Percentiles rank a stretch among this genome's conserved stretches.
Conservation (phyloP, 2,113 vertebrate genomes). For the Platichthys stellatus region DNA sequence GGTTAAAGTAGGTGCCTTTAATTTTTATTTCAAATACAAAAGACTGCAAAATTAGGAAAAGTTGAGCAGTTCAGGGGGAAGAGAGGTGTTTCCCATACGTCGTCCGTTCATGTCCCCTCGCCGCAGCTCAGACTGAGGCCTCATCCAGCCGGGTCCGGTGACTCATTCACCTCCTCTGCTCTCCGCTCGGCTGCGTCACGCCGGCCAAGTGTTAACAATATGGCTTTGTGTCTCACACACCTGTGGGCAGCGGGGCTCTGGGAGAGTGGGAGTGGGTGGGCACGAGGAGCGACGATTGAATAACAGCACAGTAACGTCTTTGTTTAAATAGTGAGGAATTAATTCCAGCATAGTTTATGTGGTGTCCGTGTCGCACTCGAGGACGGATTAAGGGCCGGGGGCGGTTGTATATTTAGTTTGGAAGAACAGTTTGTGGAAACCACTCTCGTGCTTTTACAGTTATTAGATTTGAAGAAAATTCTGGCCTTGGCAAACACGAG, state of each 20-base stretch:
- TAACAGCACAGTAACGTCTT: constrained; percentile 54
- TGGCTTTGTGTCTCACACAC: constrained; percentile 66
- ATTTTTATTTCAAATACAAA: constrained; percentile 22
- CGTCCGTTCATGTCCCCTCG: constrained; percentile 44
- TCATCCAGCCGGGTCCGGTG: constrained; percentile 44
- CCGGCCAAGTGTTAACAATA: constrained; percentile 60
- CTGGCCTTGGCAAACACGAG: neutral
- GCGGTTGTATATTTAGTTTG: constrained; percentile 15
- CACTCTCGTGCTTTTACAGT: neutral
- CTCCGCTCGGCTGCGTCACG: constrained; percentile 27
- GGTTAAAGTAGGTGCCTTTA: constrained; percentile 10
- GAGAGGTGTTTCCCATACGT: constrained; percentile 40
- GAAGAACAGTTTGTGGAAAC: constrained; percentile 4
- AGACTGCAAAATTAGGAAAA: constrained; percentile 48
- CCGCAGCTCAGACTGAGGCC: constrained; percentile 18
- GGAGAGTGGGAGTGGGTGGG: constrained; percentile 48
- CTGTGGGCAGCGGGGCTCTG: constrained; percentile 60
- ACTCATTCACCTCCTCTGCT: constrained; percentile 49
- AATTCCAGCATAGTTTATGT: constrained; percentile 23
- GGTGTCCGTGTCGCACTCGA: neutral
- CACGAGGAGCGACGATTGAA: constrained; percentile 24
- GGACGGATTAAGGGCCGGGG: neutral
- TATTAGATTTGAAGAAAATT: constrained; percentile 10
- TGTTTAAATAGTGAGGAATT: constrained; percentile 41
- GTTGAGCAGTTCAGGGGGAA: constrained; percentile 8